These are phyloP conservation scores for Clupea harengus DNA, from an alignment of 2,113 vertebrate genomes.

Conservation along the genomic window DNA sequence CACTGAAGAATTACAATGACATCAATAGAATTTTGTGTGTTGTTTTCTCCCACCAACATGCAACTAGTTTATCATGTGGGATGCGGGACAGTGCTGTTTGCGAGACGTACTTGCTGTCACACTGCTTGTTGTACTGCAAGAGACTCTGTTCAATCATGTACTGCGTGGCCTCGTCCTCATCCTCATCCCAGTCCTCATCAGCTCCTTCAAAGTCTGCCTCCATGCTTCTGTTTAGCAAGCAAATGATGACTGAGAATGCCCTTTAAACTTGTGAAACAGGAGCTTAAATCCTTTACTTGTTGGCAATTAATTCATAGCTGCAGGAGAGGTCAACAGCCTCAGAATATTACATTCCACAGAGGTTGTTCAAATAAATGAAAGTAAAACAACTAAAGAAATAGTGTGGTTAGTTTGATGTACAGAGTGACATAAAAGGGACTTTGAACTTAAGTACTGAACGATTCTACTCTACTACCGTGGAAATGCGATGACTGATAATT, in stretches of 20 bases:
- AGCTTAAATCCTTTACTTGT: not conserved
- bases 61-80: not conserved
- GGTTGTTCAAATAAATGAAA: not conserved
- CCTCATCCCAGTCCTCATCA: conserved; percentile 79
- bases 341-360: not conserved
- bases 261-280: not conserved
- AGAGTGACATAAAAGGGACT: not conserved
- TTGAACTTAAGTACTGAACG: not conserved
- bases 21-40: not conserved
- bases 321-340: not conserved
- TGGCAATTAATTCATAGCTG: not conserved
- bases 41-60: conserved; percentile 37
- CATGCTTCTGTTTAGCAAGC: conserved; percentile 48
- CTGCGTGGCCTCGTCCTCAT: conserved; percentile 83
- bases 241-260: not conserved
- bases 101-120: conserved; percentile 57
- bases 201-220: conserved; percentile 58
- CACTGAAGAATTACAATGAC: conserved; percentile 50
- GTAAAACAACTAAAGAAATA: not conserved
- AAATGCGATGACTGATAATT: not conserved
- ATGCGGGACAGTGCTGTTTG: not conserved
- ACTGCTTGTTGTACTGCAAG: conserved; percentile 69
- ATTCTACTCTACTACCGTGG: not conserved
- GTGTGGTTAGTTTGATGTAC: not conserved
- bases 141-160: conserved; percentile 86